Evolutionary conservation across 2,888 invertebrate genomes (phyloP), one percentile per base, ranked within the genome.

Genomic region (Empis livida): DNA sequence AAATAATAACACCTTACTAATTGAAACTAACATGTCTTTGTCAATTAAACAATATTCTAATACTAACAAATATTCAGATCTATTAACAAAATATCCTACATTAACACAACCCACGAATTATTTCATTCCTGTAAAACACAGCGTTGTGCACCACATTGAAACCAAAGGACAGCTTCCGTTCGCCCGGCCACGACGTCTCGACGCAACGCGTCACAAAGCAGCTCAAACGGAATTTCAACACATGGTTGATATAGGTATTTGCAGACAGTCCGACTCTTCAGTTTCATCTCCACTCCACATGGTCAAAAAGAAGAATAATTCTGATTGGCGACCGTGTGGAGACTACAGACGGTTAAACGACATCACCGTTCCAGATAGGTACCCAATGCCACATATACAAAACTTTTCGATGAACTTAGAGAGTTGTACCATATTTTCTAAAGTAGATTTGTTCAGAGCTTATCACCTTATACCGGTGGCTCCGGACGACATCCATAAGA

Each of bases 381-480:
- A 39, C 39, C 39, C 39, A 14, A 39, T 39, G 3, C 39, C 39
- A 15, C 10, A 39, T n/a, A 16, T 39, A 14, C 13, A 39, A 17
- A 17, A 39, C 17, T 39, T 39, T 14, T 13, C 10, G 10, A 39
- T 15, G 15, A 17, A 44, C 13, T 38, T 44, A 14, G 10, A 23
- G 8, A 16, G 35, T 11, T 47, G 42, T 15, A 45, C 9, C 14
- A 39, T 55, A 10, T 58, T 57, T 42, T 49, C 53, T 3, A 53
- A 42, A 16, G 40, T 57, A n/a, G 55, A 59, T 50, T 46, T 61
- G 13, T 39, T 47, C 6, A 39, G 48, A 39, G 63, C 63, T 1
- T 68, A 58, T 46, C 54, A 62, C 43, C 59, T 64, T 31, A 62
- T 69, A 20, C 60, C 61, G 1, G 56, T 66, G 5, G 49, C 45